Evolutionary conservation across 2,888 invertebrate genomes (phyloP).

Genomic region (Thalpophila matura): DNA sequence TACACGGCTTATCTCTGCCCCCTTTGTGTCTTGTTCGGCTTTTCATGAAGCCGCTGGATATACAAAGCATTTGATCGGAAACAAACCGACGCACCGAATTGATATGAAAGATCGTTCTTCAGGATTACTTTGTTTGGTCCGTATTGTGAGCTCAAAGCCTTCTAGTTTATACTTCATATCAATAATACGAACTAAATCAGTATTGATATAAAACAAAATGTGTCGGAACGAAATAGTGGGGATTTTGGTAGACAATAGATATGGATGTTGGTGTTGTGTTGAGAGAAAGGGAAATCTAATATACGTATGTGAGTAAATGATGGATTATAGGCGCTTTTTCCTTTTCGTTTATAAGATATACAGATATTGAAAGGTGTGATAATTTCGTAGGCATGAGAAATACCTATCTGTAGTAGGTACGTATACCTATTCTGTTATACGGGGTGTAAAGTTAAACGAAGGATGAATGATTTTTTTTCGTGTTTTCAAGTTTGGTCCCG

Average conservation of each 20-base stretch:
- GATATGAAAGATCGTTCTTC: conserved; percentile 65
- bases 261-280: conserved; percentile 29
- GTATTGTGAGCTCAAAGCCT: conserved; percentile 52
- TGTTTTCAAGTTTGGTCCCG: no score
- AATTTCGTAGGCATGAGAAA: background rate
- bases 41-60: conserved; percentile 64
- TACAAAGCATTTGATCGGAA: conserved; percentile 66
- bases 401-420: conserved; percentile 4
- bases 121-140: conserved; percentile 60
- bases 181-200: conserved; percentile 59
- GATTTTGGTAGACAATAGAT: conserved; percentile 23
- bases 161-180: conserved; percentile 53
- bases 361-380: conserved; percentile 18
- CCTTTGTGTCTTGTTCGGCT: conserved; percentile 77
- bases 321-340: conserved; percentile 41
- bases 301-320: conserved; percentile 40
- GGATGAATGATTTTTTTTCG: no score
- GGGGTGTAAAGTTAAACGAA: no score
- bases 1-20: conserved; percentile 75
- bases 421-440: background rate
- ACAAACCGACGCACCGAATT: conserved; percentile 66
- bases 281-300: conserved; percentile 45
- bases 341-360: conserved; percentile 19
- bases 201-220: conserved; percentile 49
- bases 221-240: conserved; percentile 19